These are phyloP conservation scores for Peromyscus maniculatus DNA, from an alignment of 2,113 vertebrate genomes.

Conservation along the genomic window DNA sequence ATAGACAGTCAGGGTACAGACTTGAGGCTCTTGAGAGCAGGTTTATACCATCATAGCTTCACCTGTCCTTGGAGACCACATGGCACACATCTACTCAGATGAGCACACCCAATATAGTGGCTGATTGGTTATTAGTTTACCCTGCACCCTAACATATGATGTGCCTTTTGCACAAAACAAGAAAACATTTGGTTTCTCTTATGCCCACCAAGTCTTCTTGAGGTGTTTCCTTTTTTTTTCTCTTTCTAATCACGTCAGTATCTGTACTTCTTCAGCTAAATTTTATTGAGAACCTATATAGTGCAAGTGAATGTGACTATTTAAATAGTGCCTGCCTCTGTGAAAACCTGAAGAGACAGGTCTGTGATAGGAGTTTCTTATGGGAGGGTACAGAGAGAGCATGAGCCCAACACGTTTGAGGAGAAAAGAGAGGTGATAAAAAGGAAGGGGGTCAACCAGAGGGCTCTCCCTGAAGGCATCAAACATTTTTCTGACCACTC, in stretches of 20 bases:
- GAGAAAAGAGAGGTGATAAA: neutral
- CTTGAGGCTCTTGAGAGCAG: neutral
- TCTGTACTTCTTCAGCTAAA: neutral
- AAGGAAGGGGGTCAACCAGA: neutral
- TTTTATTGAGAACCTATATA: neutral
- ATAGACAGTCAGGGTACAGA: neutral
- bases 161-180: neutral
- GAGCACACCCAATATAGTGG: neutral
- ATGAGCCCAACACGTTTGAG: neutral
- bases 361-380: neutral
- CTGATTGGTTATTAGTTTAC: neutral
- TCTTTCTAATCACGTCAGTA: neutral
- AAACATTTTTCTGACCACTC: neutral
- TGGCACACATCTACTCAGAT: neutral
- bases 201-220: neutral
- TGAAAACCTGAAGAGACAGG: neutral
- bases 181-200: constrained; percentile 18
- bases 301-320: neutral
- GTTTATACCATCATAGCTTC: neutral
- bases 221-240: neutral
- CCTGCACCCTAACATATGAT: neutral
- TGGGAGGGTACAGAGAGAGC: neutral
- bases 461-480: neutral
- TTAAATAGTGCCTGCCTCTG: neutral
- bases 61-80: neutral